Evolutionary conservation across 2,888 invertebrate genomes (phyloP).

Genomic region (Leucoma salicis): DNA sequence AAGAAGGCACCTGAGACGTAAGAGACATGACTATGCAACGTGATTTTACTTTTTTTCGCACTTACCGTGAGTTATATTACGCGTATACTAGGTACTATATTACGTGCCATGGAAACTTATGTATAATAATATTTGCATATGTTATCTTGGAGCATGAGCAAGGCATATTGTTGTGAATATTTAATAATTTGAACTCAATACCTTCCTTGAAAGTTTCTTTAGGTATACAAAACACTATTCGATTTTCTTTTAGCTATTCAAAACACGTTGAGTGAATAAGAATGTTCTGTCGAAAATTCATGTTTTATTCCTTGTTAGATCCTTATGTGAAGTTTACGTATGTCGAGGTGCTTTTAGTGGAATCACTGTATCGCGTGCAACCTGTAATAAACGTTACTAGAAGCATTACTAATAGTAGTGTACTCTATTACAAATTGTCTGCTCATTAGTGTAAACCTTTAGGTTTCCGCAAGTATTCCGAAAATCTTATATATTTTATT

Average conservation of each 20-base stretch:
- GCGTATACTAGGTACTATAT: conserved; percentile 31
- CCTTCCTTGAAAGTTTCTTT: conserved; percentile 54
- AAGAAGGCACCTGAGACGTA: conserved; percentile 54
- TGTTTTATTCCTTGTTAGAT: conserved; percentile 41
- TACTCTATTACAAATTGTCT: conserved; percentile 48
- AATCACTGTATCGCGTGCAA: conserved; percentile 71
- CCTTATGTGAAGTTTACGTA: conserved; percentile 45
- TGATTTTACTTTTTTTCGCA: neutral
- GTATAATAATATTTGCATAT: conserved; percentile 53
- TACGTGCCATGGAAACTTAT: conserved; percentile 25
- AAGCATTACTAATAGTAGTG: conserved; percentile 53
- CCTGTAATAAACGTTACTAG: conserved; percentile 52
- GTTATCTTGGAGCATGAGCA: conserved; percentile 55
- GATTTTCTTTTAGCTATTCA: too few species aligned
- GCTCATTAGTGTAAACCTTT: conserved; percentile 43
- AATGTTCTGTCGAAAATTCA: conserved; percentile 51
- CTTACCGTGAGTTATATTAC: conserved; percentile 19
- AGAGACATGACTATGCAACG: neutral
- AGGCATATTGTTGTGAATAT: conserved; percentile 61
- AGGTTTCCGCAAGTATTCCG: conserved; percentile 18
- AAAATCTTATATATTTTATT: too few species aligned
- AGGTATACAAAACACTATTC: conserved; percentile 56
- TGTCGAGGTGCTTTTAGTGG: conserved; percentile 65
- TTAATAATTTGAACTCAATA: conserved; percentile 46
- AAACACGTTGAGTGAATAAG: conserved; percentile 58